Base-by-base conservation (phyloP, 1,140 invertebrate species). In the Bombus waltoni region DNA sequence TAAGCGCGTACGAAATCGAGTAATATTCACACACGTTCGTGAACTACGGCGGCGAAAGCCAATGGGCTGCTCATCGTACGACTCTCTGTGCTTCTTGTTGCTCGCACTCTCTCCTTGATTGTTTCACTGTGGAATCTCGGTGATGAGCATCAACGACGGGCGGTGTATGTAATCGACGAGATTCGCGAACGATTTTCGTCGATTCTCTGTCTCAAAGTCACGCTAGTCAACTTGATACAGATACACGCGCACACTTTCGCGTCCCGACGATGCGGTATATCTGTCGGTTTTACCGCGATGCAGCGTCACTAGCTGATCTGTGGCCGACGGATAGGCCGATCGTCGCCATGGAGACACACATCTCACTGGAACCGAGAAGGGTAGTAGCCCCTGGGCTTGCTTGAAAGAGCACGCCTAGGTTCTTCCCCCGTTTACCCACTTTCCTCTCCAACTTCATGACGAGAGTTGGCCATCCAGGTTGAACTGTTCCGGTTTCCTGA, bases 31-130 rank as follows among this genome's bases (percentile, higher is more conserved):
- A 72, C 74, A 65, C 75, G 65, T 71, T 66, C 57, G 66, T 75
- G 75, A 82, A 86, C 38, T 62, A 86, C 40, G 88, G 88, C 83
- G 92, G 90, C 91, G 92, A 92, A 93, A 93, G 89, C 89, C 89
- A 89, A 72, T 83, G 86, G 89, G 85, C 89, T 89, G 87, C 68
- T 89, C 32, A 83, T 70, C 81, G 71, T 85, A 89, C 91, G 91
- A 92, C 87, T 92, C 88, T 76, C 44, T 83, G 57, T 83, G 57
- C 42, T 57, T 74, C 76, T 42, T 53, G 72, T 53, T 74, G 15
- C 32, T 66, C n/a, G 2, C n/a, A 32, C 66, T 75, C n/a, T 65
- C 47, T 62, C 59, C 25, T 65, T 79, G 62, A 32, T 84, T 87
- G 65, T 62, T 32, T 70, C 44, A 22, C 47, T n/a, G 15, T 62